A percentile compares a stretch with the other conserved stretches of the same genome.
Evolutionary conservation across 2,888 invertebrate genomes (phyloP).

Genomic region (Harpagoxenus sublaevis): DNA sequence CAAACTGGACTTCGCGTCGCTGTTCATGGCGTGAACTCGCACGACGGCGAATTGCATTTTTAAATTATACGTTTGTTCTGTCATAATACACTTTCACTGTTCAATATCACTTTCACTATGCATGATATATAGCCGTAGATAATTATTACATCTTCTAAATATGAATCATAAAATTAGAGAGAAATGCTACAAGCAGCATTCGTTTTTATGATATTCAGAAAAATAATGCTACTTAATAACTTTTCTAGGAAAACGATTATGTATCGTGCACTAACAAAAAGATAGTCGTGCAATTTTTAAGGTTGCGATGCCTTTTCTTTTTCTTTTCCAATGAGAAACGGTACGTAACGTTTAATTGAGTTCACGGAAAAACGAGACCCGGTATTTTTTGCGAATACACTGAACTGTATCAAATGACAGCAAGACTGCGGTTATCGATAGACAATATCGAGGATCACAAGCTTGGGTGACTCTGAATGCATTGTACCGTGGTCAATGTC

Average conservation of each 20-base stretch:
- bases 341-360: not conserved
- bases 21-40: not conserved
- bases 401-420: conserved; percentile 65
- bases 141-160: not conserved
- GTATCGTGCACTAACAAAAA: not conserved
- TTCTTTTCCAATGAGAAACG: not conserved
- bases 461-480: conserved; percentile 27
- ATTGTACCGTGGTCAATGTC: conserved; percentile 27
- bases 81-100: conserved; percentile 41
- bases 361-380: not conserved
- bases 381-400: conserved; percentile 36
- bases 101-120: conserved; percentile 35
- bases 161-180: not conserved
- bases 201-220: not conserved
- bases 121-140: not conserved
- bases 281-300: not conserved
- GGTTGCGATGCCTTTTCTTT: not conserved
- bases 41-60: conserved; percentile 19
- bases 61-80: not conserved
- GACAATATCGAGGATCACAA: conserved; percentile 56
- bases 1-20: not conserved
- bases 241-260: not conserved
- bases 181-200: not conserved
- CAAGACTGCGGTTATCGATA: conserved; percentile 71
- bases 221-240: not conserved